A percentile compares a stretch with the other conserved stretches of the same genome.
These are phyloP conservation scores for Ectobius pallidus DNA, from an alignment of 2,888 invertebrate genomes.

Conservation along the genomic window DNA sequence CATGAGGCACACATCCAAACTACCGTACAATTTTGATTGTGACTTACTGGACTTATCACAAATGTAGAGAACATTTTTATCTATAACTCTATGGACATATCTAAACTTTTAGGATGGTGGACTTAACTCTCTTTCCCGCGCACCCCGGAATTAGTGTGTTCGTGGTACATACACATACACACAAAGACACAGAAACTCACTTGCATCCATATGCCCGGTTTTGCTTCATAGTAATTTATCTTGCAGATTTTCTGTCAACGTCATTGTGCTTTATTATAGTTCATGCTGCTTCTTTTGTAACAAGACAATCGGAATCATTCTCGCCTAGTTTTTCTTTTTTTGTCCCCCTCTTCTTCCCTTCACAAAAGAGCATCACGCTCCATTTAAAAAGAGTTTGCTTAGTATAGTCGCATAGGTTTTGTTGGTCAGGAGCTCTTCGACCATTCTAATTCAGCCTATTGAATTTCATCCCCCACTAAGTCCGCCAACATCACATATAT, in stretches of 20 bases:
- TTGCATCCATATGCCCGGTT: too few species aligned
- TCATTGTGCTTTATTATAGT: conserved; percentile 10
- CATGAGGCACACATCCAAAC: too few species aligned
- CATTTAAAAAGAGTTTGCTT: conserved; percentile 7
- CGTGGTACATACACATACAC: too few species aligned
- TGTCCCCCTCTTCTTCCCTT: neutral
- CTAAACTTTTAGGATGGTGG: too few species aligned
- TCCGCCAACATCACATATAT: neutral
- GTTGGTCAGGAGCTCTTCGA: neutral
- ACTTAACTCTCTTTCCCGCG: too few species aligned
- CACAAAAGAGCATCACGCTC: conserved; percentile 29
- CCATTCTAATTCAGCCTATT: neutral
- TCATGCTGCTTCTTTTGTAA: conserved; percentile 6
- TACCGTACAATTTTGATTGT: too few species aligned
- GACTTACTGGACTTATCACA: too few species aligned
- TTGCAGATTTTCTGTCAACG: neutral
- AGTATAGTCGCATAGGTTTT: neutral
- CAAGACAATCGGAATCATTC: conserved; percentile 1
- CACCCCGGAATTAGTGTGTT: too few species aligned
- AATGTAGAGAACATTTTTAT: too few species aligned
- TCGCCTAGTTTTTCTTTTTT: neutral
- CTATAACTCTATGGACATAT: too few species aligned
- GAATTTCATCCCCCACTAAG: neutral
- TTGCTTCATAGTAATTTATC: neutral
- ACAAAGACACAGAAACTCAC: too few species aligned